Conservation (phyloP, 2,888 invertebrate species). For the Metellina segmentata region DNA sequence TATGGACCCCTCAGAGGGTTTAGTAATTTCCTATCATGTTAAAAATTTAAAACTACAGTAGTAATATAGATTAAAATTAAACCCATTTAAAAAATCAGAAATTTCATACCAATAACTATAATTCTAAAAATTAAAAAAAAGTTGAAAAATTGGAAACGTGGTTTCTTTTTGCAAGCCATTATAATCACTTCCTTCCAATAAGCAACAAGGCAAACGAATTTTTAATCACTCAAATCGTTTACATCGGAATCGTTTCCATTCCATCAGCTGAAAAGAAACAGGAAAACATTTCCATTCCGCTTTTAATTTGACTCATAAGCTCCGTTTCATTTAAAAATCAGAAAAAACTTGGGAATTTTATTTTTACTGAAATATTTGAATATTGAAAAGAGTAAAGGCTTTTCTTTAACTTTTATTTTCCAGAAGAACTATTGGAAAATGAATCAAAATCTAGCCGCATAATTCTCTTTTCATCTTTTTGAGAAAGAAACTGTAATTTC, state of each 20-base stretch:
- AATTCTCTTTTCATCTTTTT: not conserved
- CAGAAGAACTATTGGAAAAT: not conserved
- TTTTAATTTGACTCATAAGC: slow-evolving; percentile 2
- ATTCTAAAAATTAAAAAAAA: not conserved
- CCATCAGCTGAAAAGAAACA: not conserved
- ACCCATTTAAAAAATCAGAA: not conserved
- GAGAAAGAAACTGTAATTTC: not conserved
- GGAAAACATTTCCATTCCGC: not conserved
- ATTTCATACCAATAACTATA: not conserved
- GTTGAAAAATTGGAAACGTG: not conserved
- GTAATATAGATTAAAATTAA: not conserved
- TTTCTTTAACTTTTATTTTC: not conserved
- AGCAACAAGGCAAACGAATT: not conserved
- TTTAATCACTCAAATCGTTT: slow-evolving; percentile 15
- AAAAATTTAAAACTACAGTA: too few relatives aligned
- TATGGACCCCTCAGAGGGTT: too few relatives aligned
- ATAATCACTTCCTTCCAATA: not conserved
- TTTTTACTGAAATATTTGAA: not conserved
- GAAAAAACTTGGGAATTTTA: not conserved
- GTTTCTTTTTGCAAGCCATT: not conserved
- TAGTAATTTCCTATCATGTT: too few relatives aligned
- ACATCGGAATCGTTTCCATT: not conserved
- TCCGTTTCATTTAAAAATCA: not conserved
- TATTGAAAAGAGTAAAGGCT: not conserved
- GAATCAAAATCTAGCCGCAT: not conserved